Conservation (phyloP, 2,888 invertebrate genomes). For the Tillus elongatus region DNA sequence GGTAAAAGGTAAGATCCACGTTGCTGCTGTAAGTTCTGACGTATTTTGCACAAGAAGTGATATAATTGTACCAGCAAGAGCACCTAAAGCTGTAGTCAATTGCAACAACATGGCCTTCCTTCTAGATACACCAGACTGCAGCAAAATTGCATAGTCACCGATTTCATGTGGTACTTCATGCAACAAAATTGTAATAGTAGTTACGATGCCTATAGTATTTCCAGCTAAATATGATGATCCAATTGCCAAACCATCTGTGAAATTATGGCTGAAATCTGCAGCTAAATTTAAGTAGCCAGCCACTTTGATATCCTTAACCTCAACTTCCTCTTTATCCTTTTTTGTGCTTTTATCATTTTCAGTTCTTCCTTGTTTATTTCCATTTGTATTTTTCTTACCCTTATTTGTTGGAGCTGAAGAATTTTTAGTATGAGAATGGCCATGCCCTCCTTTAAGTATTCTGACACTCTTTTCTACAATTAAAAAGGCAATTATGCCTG, state of each 20-base stretch:
- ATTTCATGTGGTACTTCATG: constrained; percentile 99
- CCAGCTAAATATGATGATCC: constrained; percentile 96
- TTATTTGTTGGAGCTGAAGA: constrained; percentile 22
- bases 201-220: constrained; percentile 74
- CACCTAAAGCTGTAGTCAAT: constrained; percentile 89
- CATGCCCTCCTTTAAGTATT: constrained; percentile 70
- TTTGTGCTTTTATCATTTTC: constrained; percentile 29
- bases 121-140: constrained; percentile 92
- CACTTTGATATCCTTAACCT: constrained; percentile 56
- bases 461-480: constrained; percentile 89
- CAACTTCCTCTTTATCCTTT: constrained; percentile 41
- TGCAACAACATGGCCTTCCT: constrained; percentile 93
- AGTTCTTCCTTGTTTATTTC: constrained; percentile 34
- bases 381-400: constrained; percentile 40
- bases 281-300: constrained; percentile 94
- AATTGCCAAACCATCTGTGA: constrained; percentile 98
- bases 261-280: constrained; percentile 98
- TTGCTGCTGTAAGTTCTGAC: constrained; percentile 59
- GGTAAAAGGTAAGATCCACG: constrained; percentile 93
- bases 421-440: constrained; percentile 56
- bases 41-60: constrained; percentile 76
- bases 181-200: constrained; percentile 89
- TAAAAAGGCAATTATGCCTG: constrained; percentile 86
- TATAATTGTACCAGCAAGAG: constrained; percentile 83
- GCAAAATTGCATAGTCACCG: constrained; percentile 97